Base-by-base conservation (phyloP, 2,888 invertebrate genomes). In the Encarsia formosa region DNA sequence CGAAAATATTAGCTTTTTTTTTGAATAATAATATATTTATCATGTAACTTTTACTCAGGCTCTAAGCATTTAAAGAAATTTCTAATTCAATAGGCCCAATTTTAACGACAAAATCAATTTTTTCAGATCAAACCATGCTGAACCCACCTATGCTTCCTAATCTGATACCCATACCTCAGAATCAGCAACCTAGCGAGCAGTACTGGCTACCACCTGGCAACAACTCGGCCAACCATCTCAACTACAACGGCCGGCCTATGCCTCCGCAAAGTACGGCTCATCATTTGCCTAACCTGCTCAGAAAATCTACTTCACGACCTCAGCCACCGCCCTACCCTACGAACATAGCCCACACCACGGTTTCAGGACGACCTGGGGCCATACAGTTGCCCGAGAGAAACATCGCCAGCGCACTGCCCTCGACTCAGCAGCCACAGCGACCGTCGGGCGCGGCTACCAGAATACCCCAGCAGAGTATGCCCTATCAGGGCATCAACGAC, bases 401-500 rank as follows among this genome's bases (percentile, higher is more conserved):
- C n/a, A 24, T 23, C 3, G 18, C 47, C 8, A 44, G 18, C 2
- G 49, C 52, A 1, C 9, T 1, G 11, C 32, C 35, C 2, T 35
- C 49, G 3, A n/a, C n/a, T n/a, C n/a, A n/a, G n/a, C n/a, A n/a
- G n/a, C n/a, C n/a, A n/a, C 52, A 59, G 32, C 39, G 59, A 20
- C 59, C 59, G 0, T 57, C 59, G 6, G 59, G 59, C 0, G 57
- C 59, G 2, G 56, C 59, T 1, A 58, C 57, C 1, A 41, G 57
- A 13, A 58, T 57, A n/a, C 57, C 54, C 3, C 57, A 57, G 23
- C 49, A 51, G 20, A 54, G 42, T 13, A 15, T 54, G 11, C 48
- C 49, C 9, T 31, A 13, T 31, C 50, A 39, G 20, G 39, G 47
- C 2, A 38, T 26, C 2, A 3, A 26, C 16, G n/a, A n/a, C 2